phyloP scores from a whole-genome alignment of 1,140 invertebrate genomes.

The Penaeus vannamei region DNA sequence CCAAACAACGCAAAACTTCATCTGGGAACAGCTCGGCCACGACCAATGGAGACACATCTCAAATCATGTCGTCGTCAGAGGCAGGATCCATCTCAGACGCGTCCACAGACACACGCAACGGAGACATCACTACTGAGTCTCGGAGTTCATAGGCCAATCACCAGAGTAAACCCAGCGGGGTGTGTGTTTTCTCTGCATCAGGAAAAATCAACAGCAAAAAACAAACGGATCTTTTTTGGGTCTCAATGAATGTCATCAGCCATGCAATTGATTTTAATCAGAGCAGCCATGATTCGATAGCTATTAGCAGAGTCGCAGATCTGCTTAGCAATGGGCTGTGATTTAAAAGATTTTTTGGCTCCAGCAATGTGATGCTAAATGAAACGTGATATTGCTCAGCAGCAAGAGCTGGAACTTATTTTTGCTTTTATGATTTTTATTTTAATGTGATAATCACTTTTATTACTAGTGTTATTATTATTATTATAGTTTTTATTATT shows the following conservation, averaged over 20 bases:
- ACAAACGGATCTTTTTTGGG: neutral
- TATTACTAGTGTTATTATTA: too few relatives aligned
- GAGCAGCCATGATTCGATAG: too few relatives aligned
- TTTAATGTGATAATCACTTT: too few relatives aligned
- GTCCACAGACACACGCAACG: constrained; percentile 63
- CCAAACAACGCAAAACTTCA: constrained; percentile 78
- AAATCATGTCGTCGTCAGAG: constrained; percentile 65
- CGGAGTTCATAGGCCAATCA: constrained; percentile 56
- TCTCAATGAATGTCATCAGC: neutral
- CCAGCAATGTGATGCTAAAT: too few relatives aligned
- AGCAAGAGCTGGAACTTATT: too few relatives aligned
- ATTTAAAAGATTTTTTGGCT: neutral
- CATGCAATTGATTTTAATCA: neutral
- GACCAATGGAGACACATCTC: constrained; percentile 47
- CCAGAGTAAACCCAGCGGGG: neutral
- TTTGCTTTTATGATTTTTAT: too few relatives aligned
- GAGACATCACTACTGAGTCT: constrained; percentile 64
- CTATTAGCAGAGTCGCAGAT: too few relatives aligned
- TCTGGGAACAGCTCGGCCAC: constrained; percentile 57
- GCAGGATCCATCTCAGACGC: constrained; percentile 65
- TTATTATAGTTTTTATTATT: too few relatives aligned
- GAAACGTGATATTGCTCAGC: too few relatives aligned
- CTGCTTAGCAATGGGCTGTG: neutral
- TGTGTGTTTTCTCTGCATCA: neutral
- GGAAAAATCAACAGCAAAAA: neutral